Conservation (phyloP, 2,797 vertebrate species). For the Otus scops region DNA sequence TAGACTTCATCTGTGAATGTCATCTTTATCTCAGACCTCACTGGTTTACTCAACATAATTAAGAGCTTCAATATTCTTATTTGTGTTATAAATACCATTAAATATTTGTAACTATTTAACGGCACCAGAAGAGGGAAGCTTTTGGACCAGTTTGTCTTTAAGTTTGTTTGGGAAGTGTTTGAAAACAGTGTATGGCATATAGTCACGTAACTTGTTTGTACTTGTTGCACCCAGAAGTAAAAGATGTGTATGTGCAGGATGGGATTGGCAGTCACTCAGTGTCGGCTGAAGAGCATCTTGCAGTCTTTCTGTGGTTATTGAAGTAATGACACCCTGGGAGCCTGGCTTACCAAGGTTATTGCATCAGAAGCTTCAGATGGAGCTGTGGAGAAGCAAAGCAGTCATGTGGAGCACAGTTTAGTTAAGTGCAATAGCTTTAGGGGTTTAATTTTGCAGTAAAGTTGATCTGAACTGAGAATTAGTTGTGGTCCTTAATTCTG, state of each 20-base stretch:
- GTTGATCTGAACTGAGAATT: neutral
- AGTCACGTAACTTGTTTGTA: neutral
- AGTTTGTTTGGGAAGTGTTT: neutral
- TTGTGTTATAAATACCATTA: neutral
- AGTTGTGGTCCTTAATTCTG: neutral
- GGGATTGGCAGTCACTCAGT: neutral
- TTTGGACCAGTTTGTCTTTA: neutral
- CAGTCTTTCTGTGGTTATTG: neutral
- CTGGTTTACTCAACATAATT: neutral
- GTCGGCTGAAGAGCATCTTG: neutral
- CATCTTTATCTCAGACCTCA: neutral
- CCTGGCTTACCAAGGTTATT: neutral
- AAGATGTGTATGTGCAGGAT: neutral
- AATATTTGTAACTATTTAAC: slow-evolving; percentile 3
- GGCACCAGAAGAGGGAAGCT: neutral
- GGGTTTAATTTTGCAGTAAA: neutral
- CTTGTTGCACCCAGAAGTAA: neutral
- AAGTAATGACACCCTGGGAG: neutral
- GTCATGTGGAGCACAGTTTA: neutral
- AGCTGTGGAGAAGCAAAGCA: neutral
- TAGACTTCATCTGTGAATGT: slow-evolving; percentile 15
- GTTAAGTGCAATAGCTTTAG: neutral
- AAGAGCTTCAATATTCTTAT: slow-evolving; percentile 9
- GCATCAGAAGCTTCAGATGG: neutral
- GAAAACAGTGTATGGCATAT: neutral